A percentile compares a stretch with the other conserved stretches of the same genome.
phyloP scores from a whole-genome alignment of 2,113 vertebrate species.

The Clarias macrocephalus region DNA sequence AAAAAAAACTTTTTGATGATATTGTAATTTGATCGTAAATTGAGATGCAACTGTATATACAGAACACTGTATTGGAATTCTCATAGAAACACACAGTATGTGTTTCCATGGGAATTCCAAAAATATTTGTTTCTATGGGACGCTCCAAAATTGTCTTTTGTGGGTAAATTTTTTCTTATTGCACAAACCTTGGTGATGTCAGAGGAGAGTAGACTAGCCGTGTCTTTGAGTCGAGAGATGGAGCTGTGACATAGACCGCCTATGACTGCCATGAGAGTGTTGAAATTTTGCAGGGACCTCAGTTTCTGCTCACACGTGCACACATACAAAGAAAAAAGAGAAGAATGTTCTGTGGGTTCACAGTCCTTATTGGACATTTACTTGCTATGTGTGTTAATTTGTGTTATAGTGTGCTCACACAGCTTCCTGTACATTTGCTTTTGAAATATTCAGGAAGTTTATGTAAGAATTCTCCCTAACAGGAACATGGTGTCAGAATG shows the following conservation, averaged over 20 bases:
- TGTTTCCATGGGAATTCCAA: too few relatives aligned
- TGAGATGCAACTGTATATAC: background rate
- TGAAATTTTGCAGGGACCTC: conserved; percentile 85
- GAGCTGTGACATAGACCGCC: conserved; percentile 90
- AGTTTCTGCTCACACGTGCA: conserved; percentile 72
- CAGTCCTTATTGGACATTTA: background rate
- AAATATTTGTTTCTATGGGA: background rate
- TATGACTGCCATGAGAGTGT: conserved; percentile 89
- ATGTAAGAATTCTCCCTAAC: conserved; percentile 43
- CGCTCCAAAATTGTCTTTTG: conserved; percentile 10
- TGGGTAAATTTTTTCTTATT: conserved; percentile 19
- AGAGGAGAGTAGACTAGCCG: conserved; percentile 79
- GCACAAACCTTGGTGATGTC: conserved; percentile 84
- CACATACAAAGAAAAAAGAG: background rate
- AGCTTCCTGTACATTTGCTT: conserved; percentile 43
- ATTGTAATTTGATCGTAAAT: too few relatives aligned
- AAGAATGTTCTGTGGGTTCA: background rate
- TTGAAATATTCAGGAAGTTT: conserved; percentile 33
- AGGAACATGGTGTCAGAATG: conserved; percentile 33
- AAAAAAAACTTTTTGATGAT: background rate
- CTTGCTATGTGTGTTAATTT: background rate
- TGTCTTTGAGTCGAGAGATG: conserved; percentile 90
- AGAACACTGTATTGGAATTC: too few relatives aligned
- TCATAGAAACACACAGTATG: background rate
- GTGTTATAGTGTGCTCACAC: background rate